These are phyloP conservation scores for Chascanopsetta lugubris DNA, from an alignment of 2,113 vertebrate species.

Conservation along the genomic window DNA sequence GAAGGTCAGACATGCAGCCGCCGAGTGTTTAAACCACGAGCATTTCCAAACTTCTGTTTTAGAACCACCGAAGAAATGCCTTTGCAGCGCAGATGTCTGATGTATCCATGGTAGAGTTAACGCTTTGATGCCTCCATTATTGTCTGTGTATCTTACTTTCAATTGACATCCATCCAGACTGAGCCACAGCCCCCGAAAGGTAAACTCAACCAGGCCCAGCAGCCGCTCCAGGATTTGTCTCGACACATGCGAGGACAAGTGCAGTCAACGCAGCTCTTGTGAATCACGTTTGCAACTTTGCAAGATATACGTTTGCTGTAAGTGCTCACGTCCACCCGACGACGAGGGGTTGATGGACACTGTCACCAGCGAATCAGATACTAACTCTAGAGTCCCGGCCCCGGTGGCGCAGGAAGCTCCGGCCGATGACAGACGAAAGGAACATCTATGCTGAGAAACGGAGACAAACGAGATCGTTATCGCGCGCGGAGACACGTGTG, in stretches of 20 bases:
- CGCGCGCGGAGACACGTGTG: conserved; percentile 53
- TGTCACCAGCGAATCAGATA: conserved; percentile 16
- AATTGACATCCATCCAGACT: no score
- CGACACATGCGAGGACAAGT: conserved; percentile 18
- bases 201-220: neutral
- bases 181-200: no score
- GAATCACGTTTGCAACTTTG: conserved; percentile 27
- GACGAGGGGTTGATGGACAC: conserved; percentile 7
- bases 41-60: no score
- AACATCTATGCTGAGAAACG: conserved; percentile 61
- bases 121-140: no score
- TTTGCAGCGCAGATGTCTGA: no score
- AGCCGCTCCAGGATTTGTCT: no score
- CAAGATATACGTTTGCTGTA: conserved; percentile 18
- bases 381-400: conserved; percentile 38
- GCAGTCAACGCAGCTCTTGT: conserved; percentile 12
- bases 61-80: no score
- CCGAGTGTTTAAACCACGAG: neutral
- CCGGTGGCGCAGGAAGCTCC: conserved; percentile 50
- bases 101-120: no score
- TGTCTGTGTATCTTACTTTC: no score
- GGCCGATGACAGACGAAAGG: conserved; percentile 65
- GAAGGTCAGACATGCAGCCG: no score
- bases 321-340: conserved; percentile 31
- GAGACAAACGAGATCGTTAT: conserved; percentile 75